Conservation (phyloP, 2,888 invertebrate species). For the Cacoxenus indagator region DNA sequence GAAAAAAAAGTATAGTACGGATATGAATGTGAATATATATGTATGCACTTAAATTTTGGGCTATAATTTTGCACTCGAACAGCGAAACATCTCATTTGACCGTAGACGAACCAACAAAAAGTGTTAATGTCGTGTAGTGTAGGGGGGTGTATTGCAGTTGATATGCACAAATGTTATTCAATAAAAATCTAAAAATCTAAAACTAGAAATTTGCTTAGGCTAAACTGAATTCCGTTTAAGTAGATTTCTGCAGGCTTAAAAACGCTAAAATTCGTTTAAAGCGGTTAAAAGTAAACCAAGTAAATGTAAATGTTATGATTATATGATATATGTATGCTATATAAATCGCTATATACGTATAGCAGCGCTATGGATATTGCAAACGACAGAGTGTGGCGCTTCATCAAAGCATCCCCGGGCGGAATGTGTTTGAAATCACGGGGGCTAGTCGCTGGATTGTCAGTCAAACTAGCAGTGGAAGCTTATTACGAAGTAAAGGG, state of each 20-base stretch:
- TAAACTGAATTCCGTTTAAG: slow-evolving; percentile 27
- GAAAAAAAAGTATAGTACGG: slow-evolving; percentile 18
- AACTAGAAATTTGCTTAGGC: slow-evolving; percentile 9
- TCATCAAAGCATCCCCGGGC: background rate
- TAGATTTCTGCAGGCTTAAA: slow-evolving; percentile 20
- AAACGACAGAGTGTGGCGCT: background rate
- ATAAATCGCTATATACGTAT: slow-evolving; percentile 5
- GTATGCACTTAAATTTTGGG: slow-evolving; percentile 27
- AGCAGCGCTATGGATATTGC: background rate
- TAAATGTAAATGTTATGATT: slow-evolving; percentile 27
- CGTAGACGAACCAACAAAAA: slow-evolving; percentile 18
- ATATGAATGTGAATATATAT: slow-evolving; percentile 29
- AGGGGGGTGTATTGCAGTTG: background rate
- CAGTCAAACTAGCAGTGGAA: background rate
- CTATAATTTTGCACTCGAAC: background rate
- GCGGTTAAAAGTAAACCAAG: slow-evolving; percentile 25
- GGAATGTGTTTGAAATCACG: slow-evolving; percentile 49
- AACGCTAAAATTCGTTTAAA: slow-evolving; percentile 23
- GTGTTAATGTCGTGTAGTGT: background rate
- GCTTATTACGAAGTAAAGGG: background rate
- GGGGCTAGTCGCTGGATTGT: slow-evolving; percentile 17
- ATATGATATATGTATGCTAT: slow-evolving; percentile 5
- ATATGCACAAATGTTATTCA: background rate
- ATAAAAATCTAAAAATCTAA: background rate
- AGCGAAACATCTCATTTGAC: slow-evolving; percentile 19